Evolutionary conservation across 2,113 vertebrate genomes (phyloP).

Genomic region (Melanocharis versteri): DNA sequence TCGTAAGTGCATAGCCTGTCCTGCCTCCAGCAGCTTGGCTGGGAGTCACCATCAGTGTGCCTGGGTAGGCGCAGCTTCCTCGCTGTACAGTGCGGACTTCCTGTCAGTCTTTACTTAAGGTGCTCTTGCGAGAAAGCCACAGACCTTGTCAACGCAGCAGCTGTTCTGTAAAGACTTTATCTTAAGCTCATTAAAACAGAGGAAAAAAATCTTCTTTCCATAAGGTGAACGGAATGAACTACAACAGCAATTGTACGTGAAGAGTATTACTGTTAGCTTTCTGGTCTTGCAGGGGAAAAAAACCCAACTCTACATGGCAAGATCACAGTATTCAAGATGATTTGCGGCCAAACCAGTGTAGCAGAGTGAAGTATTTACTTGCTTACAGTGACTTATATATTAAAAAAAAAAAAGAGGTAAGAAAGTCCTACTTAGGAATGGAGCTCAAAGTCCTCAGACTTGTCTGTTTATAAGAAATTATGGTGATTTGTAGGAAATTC

Average conservation of each 20-base stretch:
- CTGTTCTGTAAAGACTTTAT: slow-evolving; percentile 46
- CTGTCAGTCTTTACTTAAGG: background rate
- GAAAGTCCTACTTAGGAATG: background rate
- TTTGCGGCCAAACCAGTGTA: background rate
- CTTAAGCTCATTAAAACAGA: slow-evolving; percentile 53
- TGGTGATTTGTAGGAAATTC: background rate
- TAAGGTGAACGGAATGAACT: slow-evolving; percentile 17
- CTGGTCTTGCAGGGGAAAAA: background rate
- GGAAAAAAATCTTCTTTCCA: slow-evolving; percentile 39
- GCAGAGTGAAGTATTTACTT: background rate
- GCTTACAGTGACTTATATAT: background rate
- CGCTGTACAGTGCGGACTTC: fast-evolving
- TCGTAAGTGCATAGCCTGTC: background rate
- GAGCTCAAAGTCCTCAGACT: background rate
- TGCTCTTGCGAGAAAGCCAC: fast-evolving
- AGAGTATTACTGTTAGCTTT: slow-evolving; percentile 6
- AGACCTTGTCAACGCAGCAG: slow-evolving; percentile 20
- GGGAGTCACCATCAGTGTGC: fast-evolving
- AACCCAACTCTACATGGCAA: fast-evolving
- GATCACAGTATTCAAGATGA: background rate
- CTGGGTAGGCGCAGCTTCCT: background rate
- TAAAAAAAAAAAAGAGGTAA: background rate
- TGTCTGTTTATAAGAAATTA: background rate
- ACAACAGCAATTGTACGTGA: background rate
- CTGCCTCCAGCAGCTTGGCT: background rate